Percentiles rank a stretch among this genome's conserved stretches.
Conservation (phyloP, 2,113 vertebrate genomes). For the Rhodinocichla rosea region DNA sequence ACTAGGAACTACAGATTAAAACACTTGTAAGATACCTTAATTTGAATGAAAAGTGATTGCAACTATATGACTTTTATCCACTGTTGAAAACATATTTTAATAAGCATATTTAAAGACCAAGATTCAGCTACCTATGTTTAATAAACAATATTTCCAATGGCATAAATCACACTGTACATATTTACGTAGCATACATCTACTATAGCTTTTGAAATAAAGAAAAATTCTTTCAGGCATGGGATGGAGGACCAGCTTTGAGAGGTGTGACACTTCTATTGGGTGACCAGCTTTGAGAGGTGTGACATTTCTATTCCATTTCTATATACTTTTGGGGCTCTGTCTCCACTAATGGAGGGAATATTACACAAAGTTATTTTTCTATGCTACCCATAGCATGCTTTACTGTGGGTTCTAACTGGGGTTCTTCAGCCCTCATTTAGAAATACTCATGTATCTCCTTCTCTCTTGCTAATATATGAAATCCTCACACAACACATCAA, state of each 20-base stretch:
- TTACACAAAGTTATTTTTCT: neutral
- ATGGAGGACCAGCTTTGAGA: neutral
- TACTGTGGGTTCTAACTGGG: neutral
- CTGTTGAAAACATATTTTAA: neutral
- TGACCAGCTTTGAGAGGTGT: neutral
- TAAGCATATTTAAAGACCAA: neutral
- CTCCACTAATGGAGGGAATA: neutral
- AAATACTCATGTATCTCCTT: neutral
- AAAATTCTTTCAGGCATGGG: neutral
- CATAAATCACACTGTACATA: neutral
- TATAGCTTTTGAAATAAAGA: neutral
- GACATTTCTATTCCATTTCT: neutral
- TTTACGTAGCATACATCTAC: neutral
- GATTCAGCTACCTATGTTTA: neutral
- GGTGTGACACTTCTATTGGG: neutral
- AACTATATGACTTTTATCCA: neutral
- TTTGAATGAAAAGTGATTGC: neutral
- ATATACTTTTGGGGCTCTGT: neutral
- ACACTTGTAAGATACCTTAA: neutral
- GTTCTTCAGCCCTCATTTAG: conserved; percentile 13
- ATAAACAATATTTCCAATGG: neutral
- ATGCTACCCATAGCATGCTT: neutral
- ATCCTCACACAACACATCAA: neutral
- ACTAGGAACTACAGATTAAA: conserved; percentile 81
- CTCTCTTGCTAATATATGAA: neutral